Base-by-base conservation (phyloP, 53 echinoderm and acorn worm species). In the Stichopus horrens region DNA sequence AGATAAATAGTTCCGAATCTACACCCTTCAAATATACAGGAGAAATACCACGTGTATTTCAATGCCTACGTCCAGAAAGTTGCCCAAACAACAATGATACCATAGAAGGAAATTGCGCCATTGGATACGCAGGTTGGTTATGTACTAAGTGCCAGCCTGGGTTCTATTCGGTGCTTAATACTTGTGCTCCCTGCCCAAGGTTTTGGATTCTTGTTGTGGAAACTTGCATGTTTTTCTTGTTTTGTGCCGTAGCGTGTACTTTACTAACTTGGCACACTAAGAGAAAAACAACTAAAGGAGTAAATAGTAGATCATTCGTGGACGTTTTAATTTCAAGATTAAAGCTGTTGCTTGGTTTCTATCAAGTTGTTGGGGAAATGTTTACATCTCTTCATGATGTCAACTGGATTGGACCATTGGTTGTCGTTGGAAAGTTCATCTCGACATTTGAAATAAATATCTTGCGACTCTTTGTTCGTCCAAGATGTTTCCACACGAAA, bases 341-440 rank as follows among this genome's bases (percentile, higher is more conserved):
- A 19, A 87, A 87, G 54, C 74, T 87, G 16, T 18, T 87, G 3
- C 57, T 87, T 4, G 87, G 74, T 74, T 87, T 87, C 21, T 87
- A 87, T 22, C 87, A 87, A 87, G 75, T 87, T 58, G 9, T 58
- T 7, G 58, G 58, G 58, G 58, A 58, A 58, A 7, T 7, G 6
- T 58, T 58, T 58, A 58, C 9, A 58, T 86, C 86, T 13, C 13
- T 86, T 3, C 71, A 86, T 53, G 53, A 71, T 22, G 54, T 71
- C 9, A 10, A 11, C 7, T 86, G 86, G 86, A 9, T 21, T 21
- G 86, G 53, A 53, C 13, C 22, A 0, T 73, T 86, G 5, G 21
- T 53, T 9, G 8, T 54, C 55, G 4, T 87, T 6, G 87, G 68
- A 5, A 21, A 56, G 53, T 52, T 67, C 54, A 71, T 86, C 16